phyloP scores from a whole-genome alignment of 1,140 invertebrate species.

The Pachyrhynchus sulphureomaculatus region DNA sequence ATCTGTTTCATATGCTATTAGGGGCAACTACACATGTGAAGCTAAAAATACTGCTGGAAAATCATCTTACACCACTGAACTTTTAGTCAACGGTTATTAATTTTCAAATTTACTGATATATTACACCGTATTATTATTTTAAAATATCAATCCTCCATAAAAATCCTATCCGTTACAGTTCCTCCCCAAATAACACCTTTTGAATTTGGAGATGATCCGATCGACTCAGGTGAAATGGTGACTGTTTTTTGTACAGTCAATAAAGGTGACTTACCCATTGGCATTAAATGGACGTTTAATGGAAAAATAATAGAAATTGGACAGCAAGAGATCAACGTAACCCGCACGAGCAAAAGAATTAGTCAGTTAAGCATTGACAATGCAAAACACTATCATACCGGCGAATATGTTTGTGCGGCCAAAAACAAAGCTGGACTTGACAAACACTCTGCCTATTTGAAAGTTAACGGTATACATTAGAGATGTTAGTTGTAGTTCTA shows the following conservation, averaged over 20 bases:
- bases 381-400: conserved; percentile 71
- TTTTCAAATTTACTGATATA: no score
- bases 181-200: conserved; percentile 58
- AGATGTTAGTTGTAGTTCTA: conserved; percentile 22
- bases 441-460: conserved; percentile 66
- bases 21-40: conserved; percentile 69
- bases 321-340: conserved; percentile 32
- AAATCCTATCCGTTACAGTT: conserved; percentile 52
- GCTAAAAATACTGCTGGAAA: conserved; percentile 69
- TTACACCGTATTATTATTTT: no score
- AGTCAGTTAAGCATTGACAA: conserved; percentile 74
- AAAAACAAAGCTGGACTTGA: conserved; percentile 72
- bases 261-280: conserved; percentile 64
- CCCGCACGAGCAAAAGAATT: conserved; percentile 65
- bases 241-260: conserved; percentile 65
- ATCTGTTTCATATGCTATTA: conserved; percentile 73
- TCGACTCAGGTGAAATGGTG: conserved; percentile 63
- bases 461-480: conserved; percentile 60
- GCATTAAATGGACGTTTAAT: conserved; percentile 61
- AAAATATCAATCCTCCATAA: no score
- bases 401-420: conserved; percentile 76
- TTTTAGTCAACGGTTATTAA: conserved; percentile 66
- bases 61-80: conserved; percentile 64
- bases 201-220: conserved; percentile 58
- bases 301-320: conserved; percentile 51